These are phyloP conservation scores for Eupithecia pulchellata DNA, from an alignment of 2,888 invertebrate genomes.

Conservation along the genomic window DNA sequence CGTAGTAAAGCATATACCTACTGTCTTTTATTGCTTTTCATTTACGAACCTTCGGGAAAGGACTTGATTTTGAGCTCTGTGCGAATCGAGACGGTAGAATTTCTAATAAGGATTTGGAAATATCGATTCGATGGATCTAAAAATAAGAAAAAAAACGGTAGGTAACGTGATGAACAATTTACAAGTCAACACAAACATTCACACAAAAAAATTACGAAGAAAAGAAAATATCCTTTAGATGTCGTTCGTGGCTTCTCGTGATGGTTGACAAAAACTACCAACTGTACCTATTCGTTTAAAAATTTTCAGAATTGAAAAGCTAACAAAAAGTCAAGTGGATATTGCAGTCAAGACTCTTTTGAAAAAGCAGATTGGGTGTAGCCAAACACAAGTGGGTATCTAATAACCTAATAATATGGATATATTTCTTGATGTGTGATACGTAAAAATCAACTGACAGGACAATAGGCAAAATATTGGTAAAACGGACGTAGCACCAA, in stretches of 20 bases:
- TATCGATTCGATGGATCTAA: constrained; percentile 41
- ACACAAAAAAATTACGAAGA: constrained; percentile 20
- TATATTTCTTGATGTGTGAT: not conserved
- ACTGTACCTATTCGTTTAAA: constrained; percentile 7
- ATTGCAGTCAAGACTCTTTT: not conserved
- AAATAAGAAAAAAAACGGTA: constrained; percentile 48
- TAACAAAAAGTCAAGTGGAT: constrained; percentile 9
- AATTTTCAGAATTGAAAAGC: constrained; percentile 7
- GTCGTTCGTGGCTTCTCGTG: not conserved
- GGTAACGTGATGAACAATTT: constrained; percentile 42
- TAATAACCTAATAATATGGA: not conserved
- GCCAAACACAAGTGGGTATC: not conserved
- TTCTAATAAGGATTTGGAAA: not conserved
- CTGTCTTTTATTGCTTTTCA: constrained; percentile 12
- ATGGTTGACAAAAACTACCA: constrained; percentile 16
- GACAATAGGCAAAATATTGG: too few relatives aligned
- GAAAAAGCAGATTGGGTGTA: not conserved
- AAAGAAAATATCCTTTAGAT: not conserved
- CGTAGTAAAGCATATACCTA: constrained; percentile 19
- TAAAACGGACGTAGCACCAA: not conserved
- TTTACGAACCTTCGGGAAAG: constrained; percentile 2
- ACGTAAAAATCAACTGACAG: too few relatives aligned
- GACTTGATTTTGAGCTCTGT: not conserved
- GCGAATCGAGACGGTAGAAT: not conserved
- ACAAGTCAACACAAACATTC: constrained; percentile 1